phyloP scores from a whole-genome alignment of 1,140 invertebrate genomes.

The Neuroterus valhalla region DNA sequence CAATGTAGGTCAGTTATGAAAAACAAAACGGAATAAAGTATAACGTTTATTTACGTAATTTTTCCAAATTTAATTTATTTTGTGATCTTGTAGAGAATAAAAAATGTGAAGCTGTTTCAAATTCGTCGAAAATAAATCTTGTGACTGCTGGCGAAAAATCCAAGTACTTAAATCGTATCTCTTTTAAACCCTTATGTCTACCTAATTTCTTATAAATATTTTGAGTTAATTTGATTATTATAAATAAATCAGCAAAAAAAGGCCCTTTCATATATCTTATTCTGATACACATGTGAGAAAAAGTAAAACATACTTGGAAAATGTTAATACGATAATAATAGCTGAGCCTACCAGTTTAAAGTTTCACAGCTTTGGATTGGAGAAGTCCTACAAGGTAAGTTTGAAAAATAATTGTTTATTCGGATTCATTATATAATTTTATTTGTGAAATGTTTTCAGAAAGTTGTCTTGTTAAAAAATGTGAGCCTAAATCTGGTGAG shows the following conservation, averaged over 20 bases:
- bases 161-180: no score
- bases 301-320: constrained; percentile 38
- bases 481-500: constrained; percentile 50
- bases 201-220: no score
- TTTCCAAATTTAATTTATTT: background rate
- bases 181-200: no score
- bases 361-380: constrained; percentile 60
- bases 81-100: background rate
- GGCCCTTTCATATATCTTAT: background rate
- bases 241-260: background rate
- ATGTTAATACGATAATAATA: constrained; percentile 44
- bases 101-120: background rate
- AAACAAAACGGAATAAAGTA: constrained; percentile 25
- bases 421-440: background rate
- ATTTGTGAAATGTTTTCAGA: constrained; percentile 43
- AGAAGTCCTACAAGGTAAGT: constrained; percentile 54
- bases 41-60: constrained; percentile 25
- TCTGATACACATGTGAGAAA: constrained; percentile 12
- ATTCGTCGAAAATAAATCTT: no score
- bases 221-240: no score
- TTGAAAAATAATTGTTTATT: constrained; percentile 10
- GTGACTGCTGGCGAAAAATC: no score
- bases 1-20: constrained; percentile 36
- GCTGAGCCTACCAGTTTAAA: constrained; percentile 51
- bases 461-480: constrained; percentile 59